These are phyloP conservation scores for Tupaia chinensis DNA, from an alignment of 2,113 vertebrate genomes.

Conservation along the genomic window DNA sequence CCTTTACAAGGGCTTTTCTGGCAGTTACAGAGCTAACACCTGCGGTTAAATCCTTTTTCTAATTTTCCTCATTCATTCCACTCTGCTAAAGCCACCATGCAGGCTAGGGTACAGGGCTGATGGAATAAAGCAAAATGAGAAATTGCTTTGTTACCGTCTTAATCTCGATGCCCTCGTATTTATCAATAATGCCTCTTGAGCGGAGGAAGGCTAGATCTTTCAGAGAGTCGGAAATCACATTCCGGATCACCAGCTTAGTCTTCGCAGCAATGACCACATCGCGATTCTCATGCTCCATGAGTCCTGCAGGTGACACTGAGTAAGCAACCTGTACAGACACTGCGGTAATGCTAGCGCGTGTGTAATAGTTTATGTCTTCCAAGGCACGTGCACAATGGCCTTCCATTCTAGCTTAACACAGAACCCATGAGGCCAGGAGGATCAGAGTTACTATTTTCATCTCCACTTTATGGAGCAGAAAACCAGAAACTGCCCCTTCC, in stretches of 20 bases:
- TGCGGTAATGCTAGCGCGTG: too few relatives aligned
- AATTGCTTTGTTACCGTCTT: constrained; percentile 73
- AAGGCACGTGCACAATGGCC: background rate
- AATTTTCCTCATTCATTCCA: background rate
- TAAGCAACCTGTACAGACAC: background rate
- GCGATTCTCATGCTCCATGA: constrained; percentile 70
- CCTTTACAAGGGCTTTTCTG: background rate
- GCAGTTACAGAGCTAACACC: background rate
- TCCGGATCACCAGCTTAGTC: constrained; percentile 82
- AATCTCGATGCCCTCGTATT: constrained; percentile 77
- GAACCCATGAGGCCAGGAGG: background rate
- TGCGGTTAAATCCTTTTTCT: background rate
- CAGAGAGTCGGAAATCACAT: constrained; percentile 80
- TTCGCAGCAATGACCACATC: constrained; percentile 84
- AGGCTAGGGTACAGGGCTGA: too few relatives aligned
- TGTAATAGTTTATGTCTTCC: background rate
- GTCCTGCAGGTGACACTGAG: constrained; percentile 43
- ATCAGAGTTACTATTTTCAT: background rate
- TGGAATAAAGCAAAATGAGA: background rate
- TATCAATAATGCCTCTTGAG: constrained; percentile 83
- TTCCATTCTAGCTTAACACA: background rate
- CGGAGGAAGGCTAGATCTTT: constrained; percentile 83
- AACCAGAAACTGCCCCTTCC: background rate
- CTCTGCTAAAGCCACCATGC: background rate
- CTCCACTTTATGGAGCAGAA: background rate